These are phyloP conservation scores for Rhimphoctona megacephalus DNA, from an alignment of 2,888 invertebrate genomes.

Conservation along the genomic window DNA sequence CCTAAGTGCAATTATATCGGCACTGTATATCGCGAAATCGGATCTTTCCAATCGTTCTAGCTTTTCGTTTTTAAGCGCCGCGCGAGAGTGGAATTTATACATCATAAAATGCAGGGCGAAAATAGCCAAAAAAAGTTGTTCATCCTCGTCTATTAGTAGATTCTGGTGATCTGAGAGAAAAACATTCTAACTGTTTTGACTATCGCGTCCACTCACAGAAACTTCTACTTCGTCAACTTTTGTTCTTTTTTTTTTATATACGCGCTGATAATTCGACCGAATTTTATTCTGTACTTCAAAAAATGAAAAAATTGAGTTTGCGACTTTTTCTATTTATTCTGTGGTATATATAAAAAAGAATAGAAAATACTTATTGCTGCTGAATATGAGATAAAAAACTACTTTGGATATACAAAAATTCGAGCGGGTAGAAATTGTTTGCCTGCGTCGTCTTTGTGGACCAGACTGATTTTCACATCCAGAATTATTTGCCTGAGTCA, in stretches of 20 bases:
- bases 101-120: constrained; percentile 45
- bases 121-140: constrained; percentile 40
- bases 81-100: constrained; percentile 53
- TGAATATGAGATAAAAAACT: neutral
- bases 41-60: constrained; percentile 49
- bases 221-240: no score
- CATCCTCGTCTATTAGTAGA: neutral
- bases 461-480: constrained; percentile 48
- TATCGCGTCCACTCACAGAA: no score
- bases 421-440: constrained; percentile 22
- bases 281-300: constrained; percentile 41
- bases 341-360: neutral
- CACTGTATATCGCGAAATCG: constrained; percentile 48
- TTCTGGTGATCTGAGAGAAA: constrained; percentile 24
- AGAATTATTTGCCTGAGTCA: constrained; percentile 51
- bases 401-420: constrained; percentile 24
- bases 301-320: constrained; percentile 4
- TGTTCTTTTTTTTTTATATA: no score
- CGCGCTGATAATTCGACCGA: no score
- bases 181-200: constrained; percentile 26
- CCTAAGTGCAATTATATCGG: constrained; percentile 58
- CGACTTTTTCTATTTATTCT: neutral
- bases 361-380: constrained; percentile 18
- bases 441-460: neutral
- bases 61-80: constrained; percentile 45